Evolutionary conservation across 92 coral and sea anemone genomes (phyloP).

Genomic region (Metridium senile): DNA sequence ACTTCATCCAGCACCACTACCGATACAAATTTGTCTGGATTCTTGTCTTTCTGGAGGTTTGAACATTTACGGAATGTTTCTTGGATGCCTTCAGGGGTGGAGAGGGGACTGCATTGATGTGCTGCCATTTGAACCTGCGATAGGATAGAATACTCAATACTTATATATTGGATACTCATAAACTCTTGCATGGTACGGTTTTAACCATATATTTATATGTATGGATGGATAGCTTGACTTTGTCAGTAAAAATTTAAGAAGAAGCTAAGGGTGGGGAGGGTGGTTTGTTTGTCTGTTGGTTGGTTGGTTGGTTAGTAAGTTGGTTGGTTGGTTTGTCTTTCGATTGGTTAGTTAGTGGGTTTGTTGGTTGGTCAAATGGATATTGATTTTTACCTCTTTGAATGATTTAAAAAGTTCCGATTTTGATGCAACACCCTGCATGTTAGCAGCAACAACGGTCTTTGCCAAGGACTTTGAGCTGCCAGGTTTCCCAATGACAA

Average conservation of each 20-base stretch:
- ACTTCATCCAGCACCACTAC: slow-evolving; percentile 91
- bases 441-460: slow-evolving; percentile 75
- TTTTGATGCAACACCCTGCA: slow-evolving; percentile 74
- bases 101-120: slow-evolving; percentile 81
- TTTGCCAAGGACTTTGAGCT: slow-evolving; percentile 90
- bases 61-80: slow-evolving; percentile 80
- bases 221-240: no score
- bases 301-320: neutral
- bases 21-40: slow-evolving; percentile 67
- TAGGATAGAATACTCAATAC: neutral
- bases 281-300: neutral
- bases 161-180: slow-evolving; percentile 1
- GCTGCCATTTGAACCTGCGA: slow-evolving; percentile 73
- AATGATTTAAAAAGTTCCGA: slow-evolving; percentile 63
- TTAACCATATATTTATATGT: no score
- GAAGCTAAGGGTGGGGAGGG: neutral
- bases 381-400: slow-evolving; percentile 75
- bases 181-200: neutral
- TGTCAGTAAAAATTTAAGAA: neutral
- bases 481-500: slow-evolving; percentile 95
- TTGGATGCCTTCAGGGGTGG: slow-evolving; percentile 82
- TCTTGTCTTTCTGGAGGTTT: slow-evolving; percentile 43
- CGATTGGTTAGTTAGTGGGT: neutral
- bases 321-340: neutral
- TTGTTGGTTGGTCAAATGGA: neutral